phyloP scores from a whole-genome alignment of 2,888 invertebrate species.

The Campaea margaritaria region DNA sequence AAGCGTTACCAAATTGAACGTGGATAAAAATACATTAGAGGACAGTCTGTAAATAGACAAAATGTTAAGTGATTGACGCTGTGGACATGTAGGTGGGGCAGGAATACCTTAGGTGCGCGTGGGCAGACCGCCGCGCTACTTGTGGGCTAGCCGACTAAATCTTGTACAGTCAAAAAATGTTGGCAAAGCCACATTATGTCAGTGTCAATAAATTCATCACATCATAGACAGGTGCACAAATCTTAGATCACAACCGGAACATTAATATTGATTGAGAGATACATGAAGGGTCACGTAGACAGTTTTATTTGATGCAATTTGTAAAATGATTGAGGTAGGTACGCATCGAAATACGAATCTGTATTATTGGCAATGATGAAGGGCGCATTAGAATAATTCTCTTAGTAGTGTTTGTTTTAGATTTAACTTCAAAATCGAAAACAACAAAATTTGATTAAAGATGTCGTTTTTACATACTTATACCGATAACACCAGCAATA shows the following conservation, averaged over 20 bases:
- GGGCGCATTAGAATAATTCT: no score
- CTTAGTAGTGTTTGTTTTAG: no score
- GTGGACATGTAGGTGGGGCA: slow-evolving; percentile 46
- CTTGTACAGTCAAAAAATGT: slow-evolving; percentile 41
- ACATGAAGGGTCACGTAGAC: slow-evolving; percentile 17
- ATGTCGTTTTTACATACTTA: no score
- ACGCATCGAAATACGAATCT: not conserved
- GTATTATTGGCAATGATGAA: not conserved
- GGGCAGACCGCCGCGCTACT: slow-evolving; percentile 54
- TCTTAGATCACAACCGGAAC: slow-evolving; percentile 32
- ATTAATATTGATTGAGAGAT: slow-evolving; percentile 40
- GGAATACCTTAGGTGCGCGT: slow-evolving; percentile 66
- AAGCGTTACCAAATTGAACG: slow-evolving; percentile 40
- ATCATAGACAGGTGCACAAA: slow-evolving; percentile 27
- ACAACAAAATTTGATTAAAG: no score
- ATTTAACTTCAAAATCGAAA: no score
- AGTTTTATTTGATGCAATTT: slow-evolving; percentile 2
- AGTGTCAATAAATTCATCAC: slow-evolving; percentile 47
- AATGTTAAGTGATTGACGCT: slow-evolving; percentile 51
- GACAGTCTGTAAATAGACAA: slow-evolving; percentile 54
- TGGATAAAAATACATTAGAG: slow-evolving; percentile 57
- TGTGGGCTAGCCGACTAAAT: slow-evolving; percentile 42
- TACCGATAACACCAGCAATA: no score
- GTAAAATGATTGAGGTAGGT: not conserved
- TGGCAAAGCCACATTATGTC: slow-evolving; percentile 48